Evolutionary conservation across 1,140 invertebrate species (phyloP).

Genomic region (Dermatophagoides farinae): DNA sequence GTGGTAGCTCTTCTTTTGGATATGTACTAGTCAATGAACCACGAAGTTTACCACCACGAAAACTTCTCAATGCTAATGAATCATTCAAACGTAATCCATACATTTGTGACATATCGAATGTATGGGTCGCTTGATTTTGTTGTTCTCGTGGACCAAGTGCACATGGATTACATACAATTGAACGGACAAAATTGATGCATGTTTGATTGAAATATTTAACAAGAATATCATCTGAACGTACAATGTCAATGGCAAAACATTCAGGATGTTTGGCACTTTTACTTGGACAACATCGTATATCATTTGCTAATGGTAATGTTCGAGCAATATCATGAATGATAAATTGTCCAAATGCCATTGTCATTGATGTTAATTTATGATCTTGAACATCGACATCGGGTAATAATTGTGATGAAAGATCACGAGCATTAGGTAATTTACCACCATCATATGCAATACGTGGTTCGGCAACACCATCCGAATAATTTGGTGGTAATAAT

Average conservation of each 20-base stretch:
- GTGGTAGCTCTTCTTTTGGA: conserved; percentile 2
- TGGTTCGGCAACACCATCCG: conserved; percentile 30
- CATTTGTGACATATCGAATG: conserved; percentile 11
- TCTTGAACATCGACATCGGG: conserved; percentile 13
- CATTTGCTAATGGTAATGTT: conserved; percentile 20
- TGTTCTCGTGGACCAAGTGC: conserved; percentile 18
- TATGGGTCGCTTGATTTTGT: conserved; percentile 9
- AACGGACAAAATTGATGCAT: conserved; percentile 25
- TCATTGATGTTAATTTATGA: conserved; percentile 9
- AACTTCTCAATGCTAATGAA: conserved; percentile 18
- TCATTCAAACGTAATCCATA: conserved; percentile 26
- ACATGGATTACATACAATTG: conserved; percentile 16
- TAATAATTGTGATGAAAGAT: conserved; percentile 28
- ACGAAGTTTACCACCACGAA: conserved; percentile 21
- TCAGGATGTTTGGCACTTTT: not conserved
- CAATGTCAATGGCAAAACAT: conserved; percentile 23
- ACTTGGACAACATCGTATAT: conserved; percentile 10
- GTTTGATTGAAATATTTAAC: conserved; percentile 20
- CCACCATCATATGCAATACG: conserved; percentile 20
- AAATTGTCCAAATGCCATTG: conserved; percentile 16
- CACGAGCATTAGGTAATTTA: conserved; percentile 30
- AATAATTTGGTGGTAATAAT: conserved; percentile 39
- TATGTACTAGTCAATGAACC: not conserved
- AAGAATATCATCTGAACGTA: conserved; percentile 22
- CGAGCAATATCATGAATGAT: conserved; percentile 15